Conservation (phyloP, 2,113 vertebrate species). For the Boleophthalmus pectinirostris region DNA sequence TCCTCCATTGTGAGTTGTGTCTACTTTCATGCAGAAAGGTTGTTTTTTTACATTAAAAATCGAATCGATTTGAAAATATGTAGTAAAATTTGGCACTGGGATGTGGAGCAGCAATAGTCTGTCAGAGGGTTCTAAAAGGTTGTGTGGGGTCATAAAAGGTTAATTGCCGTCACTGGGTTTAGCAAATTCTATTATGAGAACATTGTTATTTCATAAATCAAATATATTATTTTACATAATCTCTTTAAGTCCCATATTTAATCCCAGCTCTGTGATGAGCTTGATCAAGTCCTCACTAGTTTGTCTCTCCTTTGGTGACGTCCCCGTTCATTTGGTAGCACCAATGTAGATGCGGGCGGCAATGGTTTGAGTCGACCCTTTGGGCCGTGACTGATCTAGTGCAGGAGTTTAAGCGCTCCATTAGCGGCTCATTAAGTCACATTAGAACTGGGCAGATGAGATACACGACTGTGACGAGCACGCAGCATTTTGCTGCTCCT, state of each 20-base stretch:
- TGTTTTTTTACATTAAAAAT: not conserved
- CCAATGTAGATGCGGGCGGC: conserved; percentile 1
- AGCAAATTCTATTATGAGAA: not conserved
- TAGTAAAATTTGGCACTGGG: not conserved
- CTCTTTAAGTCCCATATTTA: not conserved
- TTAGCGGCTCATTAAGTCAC: conserved; percentile 71
- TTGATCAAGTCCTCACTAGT: not conserved
- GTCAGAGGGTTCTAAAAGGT: not conserved
- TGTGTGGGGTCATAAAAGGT: not conserved
- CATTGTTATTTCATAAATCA: not conserved
- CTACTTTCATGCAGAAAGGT: not conserved
- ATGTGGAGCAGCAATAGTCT: not conserved
- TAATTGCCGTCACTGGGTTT: not conserved
- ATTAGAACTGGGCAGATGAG: conserved; percentile 61
- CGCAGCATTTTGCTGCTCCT: conserved; percentile 34
- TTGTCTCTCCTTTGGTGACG: not conserved
- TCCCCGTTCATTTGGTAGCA: not conserved
- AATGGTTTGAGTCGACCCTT: conserved; percentile 37
- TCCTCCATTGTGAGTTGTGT: not conserved
- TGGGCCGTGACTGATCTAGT: conserved; percentile 50
- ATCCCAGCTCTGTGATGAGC: not conserved
- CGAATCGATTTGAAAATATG: not conserved
- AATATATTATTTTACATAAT: conserved; percentile 1
- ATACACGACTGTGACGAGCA: conserved; percentile 44
- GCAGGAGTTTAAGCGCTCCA: conserved; percentile 48